These are phyloP conservation scores for Albula glossodonta DNA, from an alignment of 2,113 vertebrate species.

Conservation along the genomic window DNA sequence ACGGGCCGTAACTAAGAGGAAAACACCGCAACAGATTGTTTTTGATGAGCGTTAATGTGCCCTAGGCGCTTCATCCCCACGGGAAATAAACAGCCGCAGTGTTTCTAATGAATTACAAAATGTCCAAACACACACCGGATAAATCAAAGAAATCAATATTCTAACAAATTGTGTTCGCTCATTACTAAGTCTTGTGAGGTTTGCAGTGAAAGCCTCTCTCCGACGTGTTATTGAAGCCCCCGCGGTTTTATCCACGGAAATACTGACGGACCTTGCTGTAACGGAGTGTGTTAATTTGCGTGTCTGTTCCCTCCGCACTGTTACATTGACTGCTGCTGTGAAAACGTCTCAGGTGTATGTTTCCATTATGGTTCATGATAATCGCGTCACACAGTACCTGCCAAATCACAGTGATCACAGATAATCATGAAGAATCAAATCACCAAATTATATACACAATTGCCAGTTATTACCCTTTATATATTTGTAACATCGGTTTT, in stretches of 20 bases:
- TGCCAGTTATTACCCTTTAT: too few species aligned
- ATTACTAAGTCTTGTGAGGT: neutral
- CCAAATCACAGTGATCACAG: neutral
- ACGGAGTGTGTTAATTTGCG: neutral
- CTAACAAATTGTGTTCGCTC: neutral
- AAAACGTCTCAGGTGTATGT: too few species aligned
- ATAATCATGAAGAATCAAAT: neutral
- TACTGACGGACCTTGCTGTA: neutral
- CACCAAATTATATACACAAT: neutral
- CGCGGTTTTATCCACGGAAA: neutral
- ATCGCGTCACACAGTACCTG: neutral
- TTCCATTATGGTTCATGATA: neutral
- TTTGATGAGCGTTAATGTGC: conserved; percentile 31
- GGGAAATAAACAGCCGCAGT: conserved; percentile 48
- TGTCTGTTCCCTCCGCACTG: neutral
- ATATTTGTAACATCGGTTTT: too few species aligned
- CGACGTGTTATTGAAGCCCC: neutral
- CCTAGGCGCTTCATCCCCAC: conserved; percentile 27
- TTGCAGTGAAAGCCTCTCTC: neutral
- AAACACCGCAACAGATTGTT: conserved; percentile 8
- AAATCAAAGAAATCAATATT: conserved; percentile 34
- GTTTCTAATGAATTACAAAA: conserved; percentile 48
- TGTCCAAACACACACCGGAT: conserved; percentile 39
- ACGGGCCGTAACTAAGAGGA: conserved; percentile 16
- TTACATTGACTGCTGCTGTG: neutral